phyloP scores from a whole-genome alignment of 2,888 invertebrate genomes.

The Zele albiditarsus region DNA sequence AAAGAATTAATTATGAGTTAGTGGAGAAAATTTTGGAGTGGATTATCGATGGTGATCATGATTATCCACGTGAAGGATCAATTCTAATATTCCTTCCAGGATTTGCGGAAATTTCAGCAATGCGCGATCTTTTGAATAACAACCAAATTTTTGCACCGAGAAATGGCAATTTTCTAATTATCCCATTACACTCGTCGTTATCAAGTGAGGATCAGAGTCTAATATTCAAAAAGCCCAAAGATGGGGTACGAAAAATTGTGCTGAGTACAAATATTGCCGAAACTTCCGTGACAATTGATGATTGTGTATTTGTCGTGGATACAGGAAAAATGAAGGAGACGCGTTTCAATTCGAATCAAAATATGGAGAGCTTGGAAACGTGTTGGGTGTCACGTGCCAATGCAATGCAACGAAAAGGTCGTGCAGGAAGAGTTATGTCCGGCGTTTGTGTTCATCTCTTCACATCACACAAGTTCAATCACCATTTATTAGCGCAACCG shows the following conservation, averaged over 20 bases:
- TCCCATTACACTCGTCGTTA: slow-evolving; percentile 90
- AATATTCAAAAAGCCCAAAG: slow-evolving; percentile 82
- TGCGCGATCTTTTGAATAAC: slow-evolving; percentile 81
- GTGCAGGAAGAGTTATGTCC: slow-evolving; percentile 92
- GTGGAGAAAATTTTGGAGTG: slow-evolving; percentile 82
- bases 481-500: slow-evolving; percentile 83
- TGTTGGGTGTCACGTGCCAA: slow-evolving; percentile 95
- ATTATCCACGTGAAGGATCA: slow-evolving; percentile 82
- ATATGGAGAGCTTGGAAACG: slow-evolving; percentile 89
- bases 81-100: slow-evolving; percentile 87
- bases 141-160: slow-evolving; percentile 79
- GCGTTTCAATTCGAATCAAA: slow-evolving; percentile 85
- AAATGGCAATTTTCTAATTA: slow-evolving; percentile 79
- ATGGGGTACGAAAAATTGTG: slow-evolving; percentile 88
- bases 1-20: slow-evolving; percentile 85
- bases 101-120: slow-evolving; percentile 83
- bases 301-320: slow-evolving; percentile 95
- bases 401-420: slow-evolving; percentile 89
- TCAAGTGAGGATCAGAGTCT: slow-evolving; percentile 88
- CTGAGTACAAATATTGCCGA: slow-evolving; percentile 94
- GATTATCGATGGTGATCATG: slow-evolving; percentile 82
- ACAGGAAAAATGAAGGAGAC: slow-evolving; percentile 94
- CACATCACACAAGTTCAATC: slow-evolving; percentile 81
- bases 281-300: slow-evolving; percentile 96
- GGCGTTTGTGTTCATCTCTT: slow-evolving; percentile 92